Evolutionary conservation across 2,797 vertebrate genomes (phyloP).

Genomic region (Pelobates cultripes): DNA sequence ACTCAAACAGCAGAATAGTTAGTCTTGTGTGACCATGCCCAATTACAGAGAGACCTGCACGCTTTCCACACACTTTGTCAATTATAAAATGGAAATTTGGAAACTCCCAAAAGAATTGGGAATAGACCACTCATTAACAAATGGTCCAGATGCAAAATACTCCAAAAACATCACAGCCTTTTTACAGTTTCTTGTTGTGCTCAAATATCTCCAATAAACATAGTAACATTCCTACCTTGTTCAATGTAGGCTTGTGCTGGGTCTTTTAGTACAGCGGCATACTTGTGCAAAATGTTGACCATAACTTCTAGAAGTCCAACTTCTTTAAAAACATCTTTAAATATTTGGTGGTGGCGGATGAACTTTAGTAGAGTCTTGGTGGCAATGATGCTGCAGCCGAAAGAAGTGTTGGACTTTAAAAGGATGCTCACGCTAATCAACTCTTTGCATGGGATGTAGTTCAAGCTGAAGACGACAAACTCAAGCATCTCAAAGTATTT

Average conservation of each 20-base stretch:
- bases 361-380: conserved; percentile 90
- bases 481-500: conserved; percentile 98
- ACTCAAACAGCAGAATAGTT: too few species aligned
- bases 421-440: conserved; percentile 96
- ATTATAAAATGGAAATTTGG: too few species aligned
- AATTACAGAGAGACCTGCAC: too few species aligned
- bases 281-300: conserved; percentile 97
- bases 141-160: too few species aligned
- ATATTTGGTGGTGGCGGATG: conserved; percentile 89
- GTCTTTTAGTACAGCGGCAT: conserved; percentile 94
- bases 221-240: conserved; percentile 76
- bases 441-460: conserved; percentile 98
- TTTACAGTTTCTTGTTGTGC: too few species aligned
- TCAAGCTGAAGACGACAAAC: conserved; percentile 93
- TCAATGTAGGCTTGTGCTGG: conserved; percentile 84
- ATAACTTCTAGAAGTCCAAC: conserved; percentile 96
- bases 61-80: too few species aligned
- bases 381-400: conserved; percentile 90
- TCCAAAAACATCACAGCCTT: too few species aligned
- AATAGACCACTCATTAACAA: too few species aligned
- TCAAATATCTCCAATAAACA: not conserved
- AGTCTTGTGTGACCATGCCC: too few species aligned
- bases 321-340: conserved; percentile 97
- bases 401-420: conserved; percentile 90
- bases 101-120: too few species aligned